A percentile compares a stretch with the other conserved stretches of the same genome.
phyloP scores from a whole-genome alignment of 2,797 vertebrate genomes.

The Morus bassanus region DNA sequence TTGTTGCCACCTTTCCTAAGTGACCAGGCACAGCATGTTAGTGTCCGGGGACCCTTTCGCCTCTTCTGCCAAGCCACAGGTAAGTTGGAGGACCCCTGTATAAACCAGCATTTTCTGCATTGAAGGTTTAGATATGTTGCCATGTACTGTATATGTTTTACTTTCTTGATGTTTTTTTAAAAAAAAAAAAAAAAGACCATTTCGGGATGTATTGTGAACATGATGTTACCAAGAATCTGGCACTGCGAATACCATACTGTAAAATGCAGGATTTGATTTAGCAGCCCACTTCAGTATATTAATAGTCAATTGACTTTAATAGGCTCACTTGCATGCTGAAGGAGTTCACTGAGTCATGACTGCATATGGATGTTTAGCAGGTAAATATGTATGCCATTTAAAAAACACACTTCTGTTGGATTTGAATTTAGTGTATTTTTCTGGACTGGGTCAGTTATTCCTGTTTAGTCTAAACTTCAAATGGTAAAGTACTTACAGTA shows the following conservation, averaged over 20 bases:
- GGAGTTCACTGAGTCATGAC: background rate
- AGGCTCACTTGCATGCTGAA: background rate
- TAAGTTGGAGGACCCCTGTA: constrained; percentile 68
- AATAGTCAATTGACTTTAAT: background rate
- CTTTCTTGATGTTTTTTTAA: background rate
- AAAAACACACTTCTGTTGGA: background rate
- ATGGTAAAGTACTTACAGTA: background rate
- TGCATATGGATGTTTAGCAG: background rate
- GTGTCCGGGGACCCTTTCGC: constrained; percentile 83
- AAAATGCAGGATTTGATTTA: background rate
- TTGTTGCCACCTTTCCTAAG: constrained; percentile 91
- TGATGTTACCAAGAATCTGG: background rate
- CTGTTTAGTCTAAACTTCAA: background rate
- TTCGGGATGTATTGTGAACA: background rate
- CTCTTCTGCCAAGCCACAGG: constrained; percentile 97
- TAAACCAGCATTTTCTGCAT: background rate
- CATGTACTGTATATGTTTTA: background rate
- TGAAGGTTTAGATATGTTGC: background rate
- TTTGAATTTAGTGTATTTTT: background rate
- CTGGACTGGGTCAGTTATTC: background rate
- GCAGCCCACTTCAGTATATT: background rate
- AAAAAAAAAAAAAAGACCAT: background rate
- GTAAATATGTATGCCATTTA: background rate
- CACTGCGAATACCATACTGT: accelerated
- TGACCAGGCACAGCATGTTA: constrained; percentile 91